Conservation (phyloP, 2,888 invertebrate species). For the Octonoba sinensis region DNA sequence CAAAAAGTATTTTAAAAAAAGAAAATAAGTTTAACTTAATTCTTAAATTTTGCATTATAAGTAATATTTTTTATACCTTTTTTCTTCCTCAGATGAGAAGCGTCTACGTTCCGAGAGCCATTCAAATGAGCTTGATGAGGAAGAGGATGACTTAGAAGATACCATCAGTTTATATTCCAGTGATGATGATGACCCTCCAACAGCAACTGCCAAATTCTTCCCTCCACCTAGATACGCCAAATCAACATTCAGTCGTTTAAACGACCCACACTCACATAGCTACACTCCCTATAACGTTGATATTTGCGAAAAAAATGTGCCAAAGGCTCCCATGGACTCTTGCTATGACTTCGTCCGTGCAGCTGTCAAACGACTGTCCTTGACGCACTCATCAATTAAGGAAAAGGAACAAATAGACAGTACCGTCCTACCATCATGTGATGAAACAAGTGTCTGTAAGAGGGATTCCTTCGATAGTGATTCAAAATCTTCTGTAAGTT, state of each 20-base stretch:
- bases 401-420: background rate
- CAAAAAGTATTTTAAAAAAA: no score
- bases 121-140: background rate
- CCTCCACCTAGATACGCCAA: background rate
- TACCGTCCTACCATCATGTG: slow-evolving; percentile 4
- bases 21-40: no score
- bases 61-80: no score
- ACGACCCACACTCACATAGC: background rate
- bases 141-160: slow-evolving; percentile 32
- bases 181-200: slow-evolving; percentile 24
- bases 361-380: slow-evolving; percentile 77
- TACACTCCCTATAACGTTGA: slow-evolving; percentile 15
- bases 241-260: background rate
- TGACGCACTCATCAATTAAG: no score
- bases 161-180: slow-evolving; percentile 32
- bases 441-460: no score
- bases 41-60: no score
- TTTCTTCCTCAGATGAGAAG: background rate
- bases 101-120: background rate
- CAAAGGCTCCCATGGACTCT: slow-evolving; percentile 93
- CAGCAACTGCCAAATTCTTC: slow-evolving; percentile 4
- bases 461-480: no score
- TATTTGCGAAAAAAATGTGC: slow-evolving; percentile 69
- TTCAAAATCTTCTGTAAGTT: no score
- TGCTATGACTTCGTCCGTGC: slow-evolving; percentile 92